phyloP scores from a whole-genome alignment of 2,797 vertebrate species.

The Parauchenoglanis punctatus region DNA sequence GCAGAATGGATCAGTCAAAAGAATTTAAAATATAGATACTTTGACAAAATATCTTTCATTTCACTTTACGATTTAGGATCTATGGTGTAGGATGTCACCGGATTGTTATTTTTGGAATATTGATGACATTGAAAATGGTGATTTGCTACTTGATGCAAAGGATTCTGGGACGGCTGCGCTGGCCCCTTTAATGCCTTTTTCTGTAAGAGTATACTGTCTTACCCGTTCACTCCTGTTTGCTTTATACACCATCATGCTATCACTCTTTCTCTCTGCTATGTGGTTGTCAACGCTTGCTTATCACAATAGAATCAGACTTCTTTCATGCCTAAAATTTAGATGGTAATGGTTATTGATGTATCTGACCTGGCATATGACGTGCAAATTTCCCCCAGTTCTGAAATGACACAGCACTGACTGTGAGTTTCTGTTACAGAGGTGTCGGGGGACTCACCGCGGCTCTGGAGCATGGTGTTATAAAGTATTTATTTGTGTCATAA shows the following conservation, averaged over 20 bases:
- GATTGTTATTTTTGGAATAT: no score
- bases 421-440: not conserved
- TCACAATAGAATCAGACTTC: not conserved
- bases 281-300: not conserved
- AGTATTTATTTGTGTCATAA: not conserved
- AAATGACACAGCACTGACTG: not conserved
- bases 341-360: not conserved
- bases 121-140: no score
- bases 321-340: not conserved
- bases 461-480: not conserved
- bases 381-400: not conserved
- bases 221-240: not conserved
- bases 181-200: not conserved
- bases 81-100: no score
- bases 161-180: no score
- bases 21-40: no score
- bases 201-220: not conserved
- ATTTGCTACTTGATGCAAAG: no score
- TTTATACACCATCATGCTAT: not conserved
- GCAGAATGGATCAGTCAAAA: no score
- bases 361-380: not conserved
- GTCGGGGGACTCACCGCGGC: not conserved
- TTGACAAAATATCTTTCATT: no score
- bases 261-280: not conserved
- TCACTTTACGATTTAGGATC: no score